A percentile compares a stretch with the other conserved stretches of the same genome.
Evolutionary conservation across 2,113 vertebrate species (phyloP).

Genomic region (Cochlearius cochlearius): DNA sequence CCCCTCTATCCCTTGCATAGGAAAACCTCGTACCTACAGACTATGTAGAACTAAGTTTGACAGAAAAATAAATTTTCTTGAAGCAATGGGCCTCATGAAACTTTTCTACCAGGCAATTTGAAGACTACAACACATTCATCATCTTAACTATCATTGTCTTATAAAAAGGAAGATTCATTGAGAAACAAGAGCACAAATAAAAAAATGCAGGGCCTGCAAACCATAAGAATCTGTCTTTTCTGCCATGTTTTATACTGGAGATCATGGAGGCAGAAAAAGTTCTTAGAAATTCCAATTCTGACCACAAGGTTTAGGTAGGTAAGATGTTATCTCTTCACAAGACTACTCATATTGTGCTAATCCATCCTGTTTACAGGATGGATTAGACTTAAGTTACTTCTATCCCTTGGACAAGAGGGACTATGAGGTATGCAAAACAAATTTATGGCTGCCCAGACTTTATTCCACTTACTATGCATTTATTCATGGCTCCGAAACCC

Average conservation of each 20-base stretch:
- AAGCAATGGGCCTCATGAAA: not conserved
- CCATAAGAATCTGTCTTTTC: not conserved
- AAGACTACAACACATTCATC: not conserved
- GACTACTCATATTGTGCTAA: not conserved
- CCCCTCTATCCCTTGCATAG: not conserved
- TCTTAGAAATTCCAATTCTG: not conserved
- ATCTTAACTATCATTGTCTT: not conserved
- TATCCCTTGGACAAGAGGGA: not conserved
- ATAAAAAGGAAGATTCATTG: not conserved
- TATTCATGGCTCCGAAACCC: not conserved
- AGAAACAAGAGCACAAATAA: not conserved
- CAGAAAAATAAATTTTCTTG: not conserved
- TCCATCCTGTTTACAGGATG: not conserved
- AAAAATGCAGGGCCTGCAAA: not conserved
- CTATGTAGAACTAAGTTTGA: not conserved
- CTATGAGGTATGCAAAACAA: not conserved
- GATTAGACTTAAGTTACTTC: not conserved
- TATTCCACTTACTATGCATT: not conserved
- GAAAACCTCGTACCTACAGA: not conserved
- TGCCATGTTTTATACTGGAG: not conserved
- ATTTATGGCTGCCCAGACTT: not conserved
- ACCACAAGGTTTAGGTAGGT: not conserved
- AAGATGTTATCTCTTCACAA: not conserved
- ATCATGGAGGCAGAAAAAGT: not conserved
- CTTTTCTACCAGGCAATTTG: not conserved